phyloP scores from a whole-genome alignment of 2,797 vertebrate genomes.

The Coluber constrictor region DNA sequence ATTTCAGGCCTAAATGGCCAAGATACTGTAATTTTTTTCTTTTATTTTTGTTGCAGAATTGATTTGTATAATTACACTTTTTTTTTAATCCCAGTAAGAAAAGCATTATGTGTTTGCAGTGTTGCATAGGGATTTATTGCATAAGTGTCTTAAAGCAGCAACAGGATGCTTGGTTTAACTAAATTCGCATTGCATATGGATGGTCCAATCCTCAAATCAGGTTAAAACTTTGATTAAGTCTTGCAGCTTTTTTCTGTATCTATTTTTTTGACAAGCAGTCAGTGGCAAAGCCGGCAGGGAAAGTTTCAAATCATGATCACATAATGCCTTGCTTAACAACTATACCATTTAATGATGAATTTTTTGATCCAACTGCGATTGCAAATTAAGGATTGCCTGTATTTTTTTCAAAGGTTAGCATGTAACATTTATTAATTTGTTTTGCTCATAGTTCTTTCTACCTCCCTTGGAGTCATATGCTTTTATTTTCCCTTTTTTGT shows the following conservation, averaged over 20 bases:
- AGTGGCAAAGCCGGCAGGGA: background rate
- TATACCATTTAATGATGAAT: background rate
- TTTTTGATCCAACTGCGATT: background rate
- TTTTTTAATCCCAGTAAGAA: background rate
- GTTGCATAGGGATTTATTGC: background rate
- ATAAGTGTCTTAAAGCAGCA: background rate
- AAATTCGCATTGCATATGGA: background rate
- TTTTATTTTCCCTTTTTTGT: background rate
- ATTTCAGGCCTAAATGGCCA: background rate
- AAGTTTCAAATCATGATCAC: background rate
- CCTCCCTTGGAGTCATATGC: background rate
- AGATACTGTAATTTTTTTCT: background rate
- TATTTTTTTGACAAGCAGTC: background rate
- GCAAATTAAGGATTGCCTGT: background rate
- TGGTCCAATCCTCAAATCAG: background rate
- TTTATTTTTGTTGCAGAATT: background rate
- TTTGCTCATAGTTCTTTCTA: background rate
- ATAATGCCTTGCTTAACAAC: background rate
- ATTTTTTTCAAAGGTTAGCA: background rate
- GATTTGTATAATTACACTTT: background rate
- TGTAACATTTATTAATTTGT: background rate
- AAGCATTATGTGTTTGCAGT: background rate
- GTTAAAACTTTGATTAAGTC: background rate
- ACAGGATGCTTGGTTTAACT: background rate
- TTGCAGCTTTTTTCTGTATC: background rate